These are phyloP conservation scores for Chrysomallon squamiferum DNA, from an alignment of 1,140 invertebrate species.

Conservation along the genomic window DNA sequence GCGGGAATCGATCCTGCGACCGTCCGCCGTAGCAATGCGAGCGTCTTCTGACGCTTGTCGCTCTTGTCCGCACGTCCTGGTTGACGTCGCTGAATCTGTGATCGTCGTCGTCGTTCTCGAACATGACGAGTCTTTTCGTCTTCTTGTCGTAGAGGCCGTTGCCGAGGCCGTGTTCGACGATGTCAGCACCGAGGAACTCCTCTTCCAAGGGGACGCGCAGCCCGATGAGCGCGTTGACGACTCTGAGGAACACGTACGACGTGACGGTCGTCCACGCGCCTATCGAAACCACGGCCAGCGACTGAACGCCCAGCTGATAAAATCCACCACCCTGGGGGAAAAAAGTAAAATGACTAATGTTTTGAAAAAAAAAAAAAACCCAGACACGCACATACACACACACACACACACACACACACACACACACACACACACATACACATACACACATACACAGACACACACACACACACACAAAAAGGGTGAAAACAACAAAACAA, in stretches of 20 bases:
- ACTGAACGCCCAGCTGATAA: slow-evolving; percentile 82
- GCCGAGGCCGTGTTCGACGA: slow-evolving; percentile 54
- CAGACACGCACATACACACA: neutral
- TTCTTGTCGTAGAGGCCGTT: slow-evolving; percentile 6
- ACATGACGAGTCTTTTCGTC: neutral
- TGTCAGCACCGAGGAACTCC: slow-evolving; percentile 58
- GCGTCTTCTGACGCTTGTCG: too few species aligned
- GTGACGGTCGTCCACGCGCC: slow-evolving; percentile 73
- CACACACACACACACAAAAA: too few species aligned
- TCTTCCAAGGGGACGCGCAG: slow-evolving; percentile 48
- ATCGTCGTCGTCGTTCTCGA: neutral
- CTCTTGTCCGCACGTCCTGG: too few species aligned
- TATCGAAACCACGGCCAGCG: slow-evolving; percentile 74
- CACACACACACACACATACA: neutral
- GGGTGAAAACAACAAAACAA: too few species aligned
- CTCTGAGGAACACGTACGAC: slow-evolving; percentile 40
- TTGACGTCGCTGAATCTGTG: too few species aligned
- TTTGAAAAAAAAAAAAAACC: too few species aligned
- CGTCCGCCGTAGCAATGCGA: too few species aligned
- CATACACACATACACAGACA: neutral
- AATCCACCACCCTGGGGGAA: slow-evolving; percentile 76
- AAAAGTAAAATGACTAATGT: neutral
- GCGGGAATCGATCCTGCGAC: too few species aligned
- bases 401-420: neutral
- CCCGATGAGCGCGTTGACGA: slow-evolving; percentile 44